A percentile compares a stretch with the other conserved stretches of the same genome.
Conservation (phyloP, 2,113 vertebrate species). For the Elephantulus edwardii region DNA sequence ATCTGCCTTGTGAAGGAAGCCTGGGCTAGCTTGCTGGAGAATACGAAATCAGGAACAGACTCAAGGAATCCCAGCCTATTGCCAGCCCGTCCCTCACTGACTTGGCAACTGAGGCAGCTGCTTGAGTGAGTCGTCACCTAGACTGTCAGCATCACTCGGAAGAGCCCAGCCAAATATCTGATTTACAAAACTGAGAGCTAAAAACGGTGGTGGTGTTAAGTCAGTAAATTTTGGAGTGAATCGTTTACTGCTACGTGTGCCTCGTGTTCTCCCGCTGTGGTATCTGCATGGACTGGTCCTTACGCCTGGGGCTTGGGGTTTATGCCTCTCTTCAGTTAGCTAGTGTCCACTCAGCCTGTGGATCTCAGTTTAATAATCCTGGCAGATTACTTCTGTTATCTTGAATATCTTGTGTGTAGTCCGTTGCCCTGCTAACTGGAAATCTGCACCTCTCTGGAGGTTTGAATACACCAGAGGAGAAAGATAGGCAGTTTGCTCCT, state of each 20-base stretch:
- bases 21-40: neutral
- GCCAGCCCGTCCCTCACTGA: neutral
- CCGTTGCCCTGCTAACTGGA: too few species aligned
- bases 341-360: neutral
- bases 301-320: rapidly evolving
- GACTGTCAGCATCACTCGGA: neutral
- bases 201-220: neutral
- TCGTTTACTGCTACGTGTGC: neutral
- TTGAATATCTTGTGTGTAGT: too few species aligned
- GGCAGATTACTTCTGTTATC: neutral
- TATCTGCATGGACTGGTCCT: neutral
- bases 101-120: neutral
- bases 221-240: neutral
- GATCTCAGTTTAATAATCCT: neutral
- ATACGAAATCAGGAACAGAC: neutral
- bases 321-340: neutral
- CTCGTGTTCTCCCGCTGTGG: neutral
- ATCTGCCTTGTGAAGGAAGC: neutral
- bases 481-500: too few species aligned
- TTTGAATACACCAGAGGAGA: too few species aligned
- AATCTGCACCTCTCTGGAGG: too few species aligned
- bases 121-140: neutral
- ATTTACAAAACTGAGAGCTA: neutral
- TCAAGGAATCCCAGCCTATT: rapidly evolving
- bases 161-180: neutral